Percentiles rank a stretch among this genome's conserved stretches.
Conservation (phyloP, 2,113 vertebrate genomes). For the Xenopus tropicalis region DNA sequence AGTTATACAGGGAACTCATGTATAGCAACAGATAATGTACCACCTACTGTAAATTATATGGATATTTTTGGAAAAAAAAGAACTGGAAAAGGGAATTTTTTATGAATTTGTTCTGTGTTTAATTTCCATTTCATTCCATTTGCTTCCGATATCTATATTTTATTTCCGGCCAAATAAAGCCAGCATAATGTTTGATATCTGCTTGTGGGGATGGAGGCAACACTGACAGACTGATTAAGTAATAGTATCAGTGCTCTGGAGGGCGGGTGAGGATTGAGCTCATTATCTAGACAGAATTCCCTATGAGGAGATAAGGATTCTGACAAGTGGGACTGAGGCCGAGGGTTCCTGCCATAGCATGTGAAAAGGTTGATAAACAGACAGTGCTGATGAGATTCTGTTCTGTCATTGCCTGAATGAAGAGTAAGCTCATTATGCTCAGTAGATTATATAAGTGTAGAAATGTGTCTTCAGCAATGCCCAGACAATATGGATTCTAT, state of each 20-base stretch:
- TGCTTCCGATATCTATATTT: too few species aligned
- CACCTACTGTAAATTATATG: too few species aligned
- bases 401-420: background rate
- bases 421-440: too few species aligned
- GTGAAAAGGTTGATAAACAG: background rate
- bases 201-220: background rate
- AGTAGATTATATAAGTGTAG: background rate
- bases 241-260: background rate
- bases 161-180: background rate
- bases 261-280: background rate
- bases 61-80: too few species aligned
- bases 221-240: background rate
- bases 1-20: too few species aligned
- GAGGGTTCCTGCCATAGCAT: background rate
- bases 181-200: background rate
- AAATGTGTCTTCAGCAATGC: background rate
- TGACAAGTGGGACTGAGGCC: background rate
- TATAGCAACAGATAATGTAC: too few species aligned
- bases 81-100: too few species aligned
- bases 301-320: constrained; percentile 1
- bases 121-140: too few species aligned
- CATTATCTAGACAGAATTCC: background rate
- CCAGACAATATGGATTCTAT: too few species aligned
- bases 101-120: too few species aligned
- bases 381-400: background rate